Base-by-base conservation (phyloP, 2,888 invertebrate genomes). In the Oxycera nigricornis region DNA sequence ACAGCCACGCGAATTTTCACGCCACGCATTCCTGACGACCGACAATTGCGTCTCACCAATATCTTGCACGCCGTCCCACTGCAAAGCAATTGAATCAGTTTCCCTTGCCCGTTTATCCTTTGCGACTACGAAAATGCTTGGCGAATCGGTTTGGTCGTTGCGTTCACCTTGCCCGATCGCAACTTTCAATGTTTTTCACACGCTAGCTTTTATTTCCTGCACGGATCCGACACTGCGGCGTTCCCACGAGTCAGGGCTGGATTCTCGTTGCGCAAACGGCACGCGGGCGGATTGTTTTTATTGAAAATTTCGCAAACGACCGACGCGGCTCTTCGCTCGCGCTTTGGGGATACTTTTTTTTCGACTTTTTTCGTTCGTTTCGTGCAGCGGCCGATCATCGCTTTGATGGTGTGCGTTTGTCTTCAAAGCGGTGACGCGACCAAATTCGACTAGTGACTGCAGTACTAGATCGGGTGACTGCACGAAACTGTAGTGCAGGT, bases 381-480 rank as follows among this genome's bases (percentile, higher is more conserved):
- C 9, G 65, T 24, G 41, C 39, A 24, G 65, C 14, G 65, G 59
- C 59, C n/a, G 22, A 9, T 55, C 22, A 55, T 55, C 39, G 65
- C 35, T 41, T 65, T 70, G 50, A 17, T 30, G 24, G 68, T 68
- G 30, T 52, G 55, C 31, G 57, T 57, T 22, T 52, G 30, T 68
- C 11, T 41, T 46, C 46, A 41, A 59, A 72, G 72, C 72, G 72
- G 72, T 72, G 75, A 75, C 75, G 75, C 75, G 73, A 75, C 72
- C 75, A 75, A 75, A 55, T 22, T 28, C 22, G 39, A 17, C 6
- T 20, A 59, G 41, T 39, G 39, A n/a, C 9, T 26, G 57, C 17
- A 41, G 59, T 72, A 67, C 67, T 39, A 72, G 72, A 72, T 6
- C 17, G 11, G 57, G 50, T 50, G 30, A 55, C 22, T 55, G 31